Evolutionary conservation across 2,113 vertebrate species (phyloP).

Genomic region (Riparia riparia): DNA sequence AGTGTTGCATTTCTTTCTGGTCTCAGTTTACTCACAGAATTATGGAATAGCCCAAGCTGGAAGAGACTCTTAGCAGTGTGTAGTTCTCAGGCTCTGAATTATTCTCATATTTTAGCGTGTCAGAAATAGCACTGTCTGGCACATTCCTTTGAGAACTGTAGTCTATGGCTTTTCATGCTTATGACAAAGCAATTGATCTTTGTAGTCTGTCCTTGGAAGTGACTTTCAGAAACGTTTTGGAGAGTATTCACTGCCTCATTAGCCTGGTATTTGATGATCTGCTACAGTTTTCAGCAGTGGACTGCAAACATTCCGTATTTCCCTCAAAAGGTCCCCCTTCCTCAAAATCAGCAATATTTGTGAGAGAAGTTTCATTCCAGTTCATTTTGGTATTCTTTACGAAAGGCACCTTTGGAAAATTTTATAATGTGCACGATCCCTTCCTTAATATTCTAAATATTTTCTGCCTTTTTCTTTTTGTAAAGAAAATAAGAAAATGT

Average conservation of each 20-base stretch:
- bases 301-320: neutral
- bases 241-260: neutral
- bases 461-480: too few species aligned
- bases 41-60: neutral
- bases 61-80: neutral
- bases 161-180: neutral
- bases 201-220: neutral
- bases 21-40: neutral
- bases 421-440: accelerated
- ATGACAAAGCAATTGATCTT: neutral
- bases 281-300: neutral
- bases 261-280: neutral
- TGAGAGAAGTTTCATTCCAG: neutral
- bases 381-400: neutral
- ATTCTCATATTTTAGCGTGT: neutral
- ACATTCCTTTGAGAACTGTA: neutral
- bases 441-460: neutral
- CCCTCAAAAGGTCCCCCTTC: neutral
- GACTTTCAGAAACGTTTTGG: neutral
- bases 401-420: neutral
- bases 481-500: too few species aligned
- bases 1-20: neutral
- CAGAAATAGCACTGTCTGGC: neutral
- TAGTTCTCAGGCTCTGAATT: neutral
- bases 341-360: neutral